Conservation (phyloP, 1,140 invertebrate genomes). For the Cherax quadricarinatus region DNA sequence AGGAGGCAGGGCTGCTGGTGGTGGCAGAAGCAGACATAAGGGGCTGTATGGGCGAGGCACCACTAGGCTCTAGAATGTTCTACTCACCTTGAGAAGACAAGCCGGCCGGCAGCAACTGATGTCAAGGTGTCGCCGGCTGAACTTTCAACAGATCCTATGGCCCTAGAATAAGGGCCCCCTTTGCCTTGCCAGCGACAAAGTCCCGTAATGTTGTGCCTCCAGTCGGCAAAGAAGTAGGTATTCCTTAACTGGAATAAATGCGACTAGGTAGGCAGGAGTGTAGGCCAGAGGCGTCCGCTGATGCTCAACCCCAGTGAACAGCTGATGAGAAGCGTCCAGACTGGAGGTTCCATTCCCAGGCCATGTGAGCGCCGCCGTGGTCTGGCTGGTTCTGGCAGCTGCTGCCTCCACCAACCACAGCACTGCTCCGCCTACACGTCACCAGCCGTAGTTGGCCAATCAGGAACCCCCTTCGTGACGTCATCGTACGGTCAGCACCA, state of each 20-base stretch:
- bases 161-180: constrained; percentile 38
- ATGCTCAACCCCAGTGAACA: constrained; percentile 50
- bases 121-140: constrained; percentile 68
- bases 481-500: constrained; percentile 49
- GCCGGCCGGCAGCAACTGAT: constrained; percentile 65
- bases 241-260: not conserved
- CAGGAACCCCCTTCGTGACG: constrained; percentile 15
- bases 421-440: constrained; percentile 53
- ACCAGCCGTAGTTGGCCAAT: constrained; percentile 47
- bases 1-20: not conserved
- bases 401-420: constrained; percentile 60
- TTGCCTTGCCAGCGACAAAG: constrained; percentile 17
- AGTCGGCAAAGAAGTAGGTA: not conserved
- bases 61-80: constrained; percentile 47
- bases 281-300: constrained; percentile 21
- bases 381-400: constrained; percentile 60
- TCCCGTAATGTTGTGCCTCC: constrained; percentile 27
- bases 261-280: not conserved
- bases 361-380: constrained; percentile 59
- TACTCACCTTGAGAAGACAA: constrained; percentile 56
- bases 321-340: constrained; percentile 66
- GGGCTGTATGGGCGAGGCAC: constrained; percentile 23
- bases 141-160: constrained; percentile 66
- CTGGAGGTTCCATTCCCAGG: constrained; percentile 56
- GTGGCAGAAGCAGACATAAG: not conserved